Evolutionary conservation across 2,888 invertebrate species (phyloP).

Genomic region (Lasioglossum villosulum): DNA sequence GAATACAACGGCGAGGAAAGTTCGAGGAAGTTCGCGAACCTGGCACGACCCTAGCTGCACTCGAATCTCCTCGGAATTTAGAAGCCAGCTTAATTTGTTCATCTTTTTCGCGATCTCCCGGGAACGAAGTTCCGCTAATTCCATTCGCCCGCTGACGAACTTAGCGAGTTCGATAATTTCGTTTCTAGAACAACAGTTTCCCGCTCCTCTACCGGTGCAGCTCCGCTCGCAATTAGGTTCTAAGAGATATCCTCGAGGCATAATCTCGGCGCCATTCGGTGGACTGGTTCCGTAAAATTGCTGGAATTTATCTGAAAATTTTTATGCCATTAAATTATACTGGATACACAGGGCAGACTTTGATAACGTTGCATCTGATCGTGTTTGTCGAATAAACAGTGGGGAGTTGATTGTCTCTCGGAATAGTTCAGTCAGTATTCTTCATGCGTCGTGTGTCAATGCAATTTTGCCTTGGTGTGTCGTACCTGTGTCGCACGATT

Average conservation of each 20-base stretch:
- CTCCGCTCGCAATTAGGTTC: neutral
- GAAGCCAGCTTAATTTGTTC: conserved; percentile 10
- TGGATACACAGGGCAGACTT: neutral
- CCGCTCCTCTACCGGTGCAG: neutral
- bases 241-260: neutral
- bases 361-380: too few relatives aligned
- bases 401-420: too few relatives aligned
- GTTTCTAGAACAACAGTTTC: conserved; percentile 13
- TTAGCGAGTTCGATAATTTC: conserved; percentile 13
- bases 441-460: too few relatives aligned
- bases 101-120: neutral
- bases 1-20: neutral
- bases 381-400: too few relatives aligned
- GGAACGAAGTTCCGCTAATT: conserved; percentile 11
- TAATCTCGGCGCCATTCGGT: neutral
- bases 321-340: neutral
- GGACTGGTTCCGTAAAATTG: neutral
- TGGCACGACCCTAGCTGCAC: neutral
- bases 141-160: neutral
- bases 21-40: neutral
- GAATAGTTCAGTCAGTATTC: too few relatives aligned
- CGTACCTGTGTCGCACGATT: neutral
- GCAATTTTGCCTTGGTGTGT: too few relatives aligned
- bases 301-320: neutral
- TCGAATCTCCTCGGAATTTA: conserved; percentile 2